These are phyloP conservation scores for Heliconius aoede DNA, from an alignment of 2,888 invertebrate genomes.

Conservation along the genomic window DNA sequence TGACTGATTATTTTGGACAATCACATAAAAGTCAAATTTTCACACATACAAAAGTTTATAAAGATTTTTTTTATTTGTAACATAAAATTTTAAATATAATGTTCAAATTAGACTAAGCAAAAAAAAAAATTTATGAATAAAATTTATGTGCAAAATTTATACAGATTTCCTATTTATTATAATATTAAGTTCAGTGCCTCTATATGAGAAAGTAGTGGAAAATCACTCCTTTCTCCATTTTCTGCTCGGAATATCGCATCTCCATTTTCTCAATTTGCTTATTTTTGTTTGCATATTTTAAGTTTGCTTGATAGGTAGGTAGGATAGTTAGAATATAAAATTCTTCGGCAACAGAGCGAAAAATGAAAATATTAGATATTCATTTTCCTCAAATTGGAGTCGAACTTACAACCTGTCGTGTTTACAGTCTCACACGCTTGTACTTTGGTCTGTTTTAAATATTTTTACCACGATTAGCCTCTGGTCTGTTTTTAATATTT, in stretches of 20 bases:
- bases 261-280: conserved; percentile 53
- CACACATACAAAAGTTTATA: conserved; percentile 9
- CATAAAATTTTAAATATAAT: conserved; percentile 22
- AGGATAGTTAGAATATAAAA: background rate
- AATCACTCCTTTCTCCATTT: no score
- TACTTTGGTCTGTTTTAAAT: no score
- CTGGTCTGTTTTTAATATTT: background rate
- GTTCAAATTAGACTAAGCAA: conserved; percentile 42
- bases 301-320: background rate
- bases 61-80: conserved; percentile 7
- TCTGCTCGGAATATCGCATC: no score
- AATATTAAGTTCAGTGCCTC: background rate
- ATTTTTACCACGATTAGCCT: no score
- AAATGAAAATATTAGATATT: no score
- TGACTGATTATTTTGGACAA: background rate
- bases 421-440: no score
- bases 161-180: conserved; percentile 3
- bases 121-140: background rate
- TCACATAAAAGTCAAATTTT: background rate
- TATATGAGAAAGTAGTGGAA: no score
- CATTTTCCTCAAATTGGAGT: no score
- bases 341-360: background rate
- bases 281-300: conserved; percentile 4
- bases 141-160: background rate
- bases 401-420: no score